Percentiles rank a stretch among this genome's conserved stretches.
phyloP scores from a whole-genome alignment of 2,113 vertebrate genomes.

The Athene cunicularia region DNA sequence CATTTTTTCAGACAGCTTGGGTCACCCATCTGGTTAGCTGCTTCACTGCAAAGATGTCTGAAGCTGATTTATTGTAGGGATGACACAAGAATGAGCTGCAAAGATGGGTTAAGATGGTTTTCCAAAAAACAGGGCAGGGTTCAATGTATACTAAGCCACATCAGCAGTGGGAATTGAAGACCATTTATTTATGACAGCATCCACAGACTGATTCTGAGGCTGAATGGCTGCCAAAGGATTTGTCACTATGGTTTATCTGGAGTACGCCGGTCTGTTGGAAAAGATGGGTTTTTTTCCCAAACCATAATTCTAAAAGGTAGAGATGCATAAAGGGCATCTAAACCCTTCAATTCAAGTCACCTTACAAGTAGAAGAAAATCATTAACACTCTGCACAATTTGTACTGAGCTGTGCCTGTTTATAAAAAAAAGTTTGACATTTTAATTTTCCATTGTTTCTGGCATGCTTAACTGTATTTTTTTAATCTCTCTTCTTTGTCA shows the following conservation, averaged over 20 bases:
- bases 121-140: neutral
- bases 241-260: neutral
- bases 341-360: neutral
- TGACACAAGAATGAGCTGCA: neutral
- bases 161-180: neutral
- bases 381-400: neutral
- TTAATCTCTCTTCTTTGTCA: neutral
- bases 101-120: neutral
- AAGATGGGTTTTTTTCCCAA: neutral
- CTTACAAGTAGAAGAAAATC: neutral
- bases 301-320: neutral
- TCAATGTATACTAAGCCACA: neutral
- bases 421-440: neutral
- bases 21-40: neutral
- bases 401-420: neutral
- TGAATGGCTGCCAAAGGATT: neutral
- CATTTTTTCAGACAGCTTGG: neutral
- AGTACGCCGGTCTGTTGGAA: neutral
- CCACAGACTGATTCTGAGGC: neutral
- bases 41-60: neutral
- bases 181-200: neutral
- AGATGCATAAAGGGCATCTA: neutral
- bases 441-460: slow-evolving; percentile 11
- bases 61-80: neutral
- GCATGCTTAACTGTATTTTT: neutral